phyloP scores from a whole-genome alignment of 2,113 vertebrate species.

The Anseranas semipalmata region DNA sequence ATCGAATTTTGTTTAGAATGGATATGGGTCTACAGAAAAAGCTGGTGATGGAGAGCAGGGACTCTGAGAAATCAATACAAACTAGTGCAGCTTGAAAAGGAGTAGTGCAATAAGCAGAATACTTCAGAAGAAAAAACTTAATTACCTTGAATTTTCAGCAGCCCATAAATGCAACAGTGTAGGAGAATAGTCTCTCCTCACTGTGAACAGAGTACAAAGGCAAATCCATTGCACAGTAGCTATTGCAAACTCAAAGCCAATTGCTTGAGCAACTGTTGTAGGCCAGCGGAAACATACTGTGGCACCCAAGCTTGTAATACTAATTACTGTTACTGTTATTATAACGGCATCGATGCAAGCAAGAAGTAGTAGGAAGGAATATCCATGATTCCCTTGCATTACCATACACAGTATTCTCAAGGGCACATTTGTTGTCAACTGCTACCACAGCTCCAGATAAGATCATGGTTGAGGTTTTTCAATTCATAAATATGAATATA shows the following conservation, averaged over 20 bases:
- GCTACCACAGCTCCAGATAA: conserved; percentile 66
- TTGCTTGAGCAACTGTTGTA: conserved; percentile 23
- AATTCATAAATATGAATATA: conserved; percentile 77
- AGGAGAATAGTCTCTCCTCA: background rate
- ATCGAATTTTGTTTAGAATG: background rate
- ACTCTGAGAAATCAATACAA: background rate
- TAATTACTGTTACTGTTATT: conserved; percentile 14
- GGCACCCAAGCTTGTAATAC: conserved; percentile 20
- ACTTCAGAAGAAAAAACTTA: conserved; percentile 32
- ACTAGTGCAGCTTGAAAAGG: background rate
- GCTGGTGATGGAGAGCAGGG: background rate
- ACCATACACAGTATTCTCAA: conserved; percentile 50
- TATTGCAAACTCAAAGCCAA: conserved; percentile 18
- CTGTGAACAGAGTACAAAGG: background rate
- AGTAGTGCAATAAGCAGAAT: background rate
- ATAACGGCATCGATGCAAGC: conserved; percentile 4
- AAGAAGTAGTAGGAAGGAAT: background rate
- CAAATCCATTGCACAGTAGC: background rate
- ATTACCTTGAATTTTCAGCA: conserved; percentile 45
- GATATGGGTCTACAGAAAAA: background rate
- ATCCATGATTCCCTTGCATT: conserved; percentile 2
- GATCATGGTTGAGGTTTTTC: conserved; percentile 67
- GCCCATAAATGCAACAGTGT: background rate
- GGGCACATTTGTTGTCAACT: conserved; percentile 74
- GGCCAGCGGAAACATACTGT: conserved; percentile 31